phyloP scores from a whole-genome alignment of 2,797 vertebrate species.

The Typhlichthys eigenmanni region DNA sequence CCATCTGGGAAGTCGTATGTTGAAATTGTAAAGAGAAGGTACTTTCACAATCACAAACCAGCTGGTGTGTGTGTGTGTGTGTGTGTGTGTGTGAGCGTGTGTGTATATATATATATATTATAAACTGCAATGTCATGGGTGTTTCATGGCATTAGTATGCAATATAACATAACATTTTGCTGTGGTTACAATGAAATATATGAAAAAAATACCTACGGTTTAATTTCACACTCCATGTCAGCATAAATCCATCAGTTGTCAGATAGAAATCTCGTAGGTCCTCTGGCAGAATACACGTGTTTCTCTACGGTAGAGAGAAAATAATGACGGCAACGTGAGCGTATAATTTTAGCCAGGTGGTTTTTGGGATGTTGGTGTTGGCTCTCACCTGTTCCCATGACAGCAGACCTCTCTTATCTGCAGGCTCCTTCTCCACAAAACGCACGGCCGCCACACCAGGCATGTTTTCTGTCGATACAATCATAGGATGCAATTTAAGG shows the following conservation, averaged over 20 bases:
- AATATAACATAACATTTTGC: no score
- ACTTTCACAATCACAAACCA: no score
- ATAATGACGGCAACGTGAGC: conserved; percentile 4
- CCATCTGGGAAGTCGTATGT: no score
- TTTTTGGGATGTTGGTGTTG: not conserved
- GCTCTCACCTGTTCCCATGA: conserved; percentile 93
- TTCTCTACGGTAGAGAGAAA: conserved; percentile 79
- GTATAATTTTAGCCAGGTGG: conserved; percentile 1
- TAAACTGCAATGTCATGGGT: no score
- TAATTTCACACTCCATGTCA: conserved; percentile 90
- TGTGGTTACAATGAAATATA: not conserved
- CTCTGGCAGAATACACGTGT: conserved; percentile 88
- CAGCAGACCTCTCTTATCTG: conserved; percentile 86
- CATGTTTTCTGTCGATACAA: conserved; percentile 81
- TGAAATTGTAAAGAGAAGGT: no score
- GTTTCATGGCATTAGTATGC: no score
- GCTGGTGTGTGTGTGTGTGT: no score
- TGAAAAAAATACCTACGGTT: conserved; percentile 77
- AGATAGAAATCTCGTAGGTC: conserved; percentile 95
- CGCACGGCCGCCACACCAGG: conserved; percentile 89
- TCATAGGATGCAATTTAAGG: not conserved
- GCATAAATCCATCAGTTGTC: conserved; percentile 91
- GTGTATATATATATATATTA: no score
- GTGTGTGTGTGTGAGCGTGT: no score
- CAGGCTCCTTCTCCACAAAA: conserved; percentile 87